Evolutionary conservation across 2,888 invertebrate genomes (phyloP), one percentile per base, ranked within the genome.

Genomic region (Ochropleura leucogaster): DNA sequence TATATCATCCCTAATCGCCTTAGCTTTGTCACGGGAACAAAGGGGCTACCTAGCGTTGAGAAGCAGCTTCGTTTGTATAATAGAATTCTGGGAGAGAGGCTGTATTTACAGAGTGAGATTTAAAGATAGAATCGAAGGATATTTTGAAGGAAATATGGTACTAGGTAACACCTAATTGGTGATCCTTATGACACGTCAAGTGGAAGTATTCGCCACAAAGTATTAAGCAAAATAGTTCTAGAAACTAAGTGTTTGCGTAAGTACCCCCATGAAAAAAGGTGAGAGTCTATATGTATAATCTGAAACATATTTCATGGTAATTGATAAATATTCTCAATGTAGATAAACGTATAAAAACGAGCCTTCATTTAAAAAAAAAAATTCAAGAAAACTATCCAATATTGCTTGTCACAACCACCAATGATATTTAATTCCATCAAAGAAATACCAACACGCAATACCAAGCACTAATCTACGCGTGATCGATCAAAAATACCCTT

Each of bases 401-500:
- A 68, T 76, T 46, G 7, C 57, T 30, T 44, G 55, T 18, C 46
- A 57, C 42, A 30, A 55, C 30, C 30, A 51, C 4, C 49, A 40
- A 68, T 20, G 18, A 68, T 42, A 68, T 71, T 51, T 70, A 18
- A 62, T 47, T 55, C 16, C 8, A 9, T 1, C 49, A 65, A 68
- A 79, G 64, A 64, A 78, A 70, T 66, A 40, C 65, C 49, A 46
- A 0, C 55, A 65, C 64, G 60, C 20, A 66, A 53, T 68, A 65
- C 47, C 49, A 40, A 46, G 40, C 62, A 49, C 49, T 66, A 84
- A 79, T 72, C 55, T 66, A 75, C 40, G 20, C 49, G 40, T 64
- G 68, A 85, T 85, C 77, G 74, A 85, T 87, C 77, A 83, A 62
- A 74, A 64, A 72, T 73, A 70, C 68, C 69, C 64, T 49, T 51